Evolutionary conservation across 2,797 vertebrate genomes (phyloP).

Genomic region (Neosalanx taihuensis): DNA sequence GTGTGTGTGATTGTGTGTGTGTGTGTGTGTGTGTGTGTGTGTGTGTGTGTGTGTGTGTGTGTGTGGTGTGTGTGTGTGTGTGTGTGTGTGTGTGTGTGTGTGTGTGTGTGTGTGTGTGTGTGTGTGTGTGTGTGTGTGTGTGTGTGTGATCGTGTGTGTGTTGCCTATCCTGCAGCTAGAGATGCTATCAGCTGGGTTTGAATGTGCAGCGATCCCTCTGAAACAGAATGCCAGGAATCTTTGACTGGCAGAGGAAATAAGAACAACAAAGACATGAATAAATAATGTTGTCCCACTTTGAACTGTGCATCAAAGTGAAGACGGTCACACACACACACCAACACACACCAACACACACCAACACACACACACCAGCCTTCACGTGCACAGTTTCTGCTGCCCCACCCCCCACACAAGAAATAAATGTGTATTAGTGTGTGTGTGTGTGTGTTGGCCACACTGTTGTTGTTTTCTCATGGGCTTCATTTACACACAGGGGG

Average conservation of each 20-base stretch:
- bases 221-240: constrained; percentile 64
- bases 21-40: too few species aligned
- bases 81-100: too few species aligned
- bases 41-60: too few species aligned
- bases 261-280: constrained; percentile 76
- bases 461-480: neutral
- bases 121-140: too few species aligned
- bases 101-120: too few species aligned
- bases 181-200: constrained; percentile 47
- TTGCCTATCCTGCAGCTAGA: constrained; percentile 1
- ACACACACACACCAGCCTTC: too few species aligned
- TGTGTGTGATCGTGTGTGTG: too few species aligned
- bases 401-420: too few species aligned
- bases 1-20: too few species aligned
- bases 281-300: constrained; percentile 73
- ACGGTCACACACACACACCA: constrained; percentile 19
- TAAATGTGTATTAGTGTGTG: neutral
- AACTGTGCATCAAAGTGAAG: constrained; percentile 71
- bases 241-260: constrained; percentile 65
- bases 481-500: too few species aligned
- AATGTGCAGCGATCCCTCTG: constrained; percentile 54
- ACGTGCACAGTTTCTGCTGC: too few species aligned
- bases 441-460: constrained; percentile 4
- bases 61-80: too few species aligned
- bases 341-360: neutral